Base-by-base conservation (phyloP, 2,113 vertebrate species). In the Pygoscelis antarcticus region DNA sequence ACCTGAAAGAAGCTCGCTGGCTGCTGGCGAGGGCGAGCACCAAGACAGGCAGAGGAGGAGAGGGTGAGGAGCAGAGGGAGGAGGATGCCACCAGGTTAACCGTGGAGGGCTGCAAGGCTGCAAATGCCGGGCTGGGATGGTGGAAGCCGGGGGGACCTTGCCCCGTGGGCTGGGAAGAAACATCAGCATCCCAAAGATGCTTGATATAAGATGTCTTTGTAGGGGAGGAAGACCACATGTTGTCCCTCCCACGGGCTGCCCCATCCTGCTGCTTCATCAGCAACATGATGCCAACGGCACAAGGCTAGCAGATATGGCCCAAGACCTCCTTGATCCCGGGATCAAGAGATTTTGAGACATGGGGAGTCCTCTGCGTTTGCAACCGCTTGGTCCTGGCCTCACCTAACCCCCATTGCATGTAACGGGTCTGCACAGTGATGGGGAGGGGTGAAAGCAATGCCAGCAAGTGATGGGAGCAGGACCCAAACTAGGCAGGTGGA, bases 141-240 rank as follows among this genome's bases (percentile, higher is more conserved):
- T 55, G 40, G 54, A 40, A 87, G 14, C 4, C 0, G 0, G 1
- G 19, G 20, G 16, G 17, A 32, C 2, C 2, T 82, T n/a, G 9
- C 3, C 5, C 22, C 2, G 0, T 5, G 62, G 25, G 12, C 6
- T 17, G 29, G 26, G 29, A 18, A 38, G n/a, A 8, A 76, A 34
- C 3, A 12, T 3, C 13, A 30, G 22, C 15, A 17, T 34, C 32
- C 46, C 40, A 32, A 62, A 86, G 46, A 83, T 23, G 40, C 10
- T 77, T 36, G 38, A 6, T 34, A 2, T 7, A 42, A 19, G 74
- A 44, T 42, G 32, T 2, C 14, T 90, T 78, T 30, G 10, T 11
- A 4, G 5, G 47, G 42, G 7, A 36, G 42, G 27, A 57, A 72
- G 29, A 22, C 9, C n/a, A 1, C 2, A 0, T 1, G 7, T 3